Evolutionary conservation across 1,140 invertebrate genomes (phyloP), one percentile per base, ranked within the genome.

Genomic region (Microplitis mediator): DNA sequence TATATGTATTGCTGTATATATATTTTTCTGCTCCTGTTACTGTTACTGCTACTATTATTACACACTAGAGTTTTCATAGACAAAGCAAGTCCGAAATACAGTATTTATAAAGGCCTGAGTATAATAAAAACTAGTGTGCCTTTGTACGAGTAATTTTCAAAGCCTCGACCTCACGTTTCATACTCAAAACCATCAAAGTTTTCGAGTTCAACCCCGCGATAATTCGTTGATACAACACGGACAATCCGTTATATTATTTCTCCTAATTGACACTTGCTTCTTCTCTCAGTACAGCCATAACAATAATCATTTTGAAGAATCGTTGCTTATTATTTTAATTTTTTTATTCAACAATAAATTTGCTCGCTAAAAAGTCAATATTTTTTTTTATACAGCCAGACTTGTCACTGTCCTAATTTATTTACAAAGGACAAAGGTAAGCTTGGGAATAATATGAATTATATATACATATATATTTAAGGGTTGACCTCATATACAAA

Each of bases 161-260:
- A 54, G 65, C 8, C 13, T 51, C 9, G 65, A 67, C 65, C 65
- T 67, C 11, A 9, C 50, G 3, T 9, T 9, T 45, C 6, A 45
- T 45, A 5, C 62, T 39, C 58, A 6, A 56, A 64, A 51, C 36
- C 58, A 72, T n/a, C 11, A 13, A 62, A 39, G 63, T 65, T 23
- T 65, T 23, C 23, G 23, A 13, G 63, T n/a, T 9, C 39, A 9
- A 72, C 64, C 34, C 52, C 51, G 64, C 16, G 73, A 74, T 74
- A 74, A 74, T 71, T 71, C 64, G 64, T 74, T 71, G 73, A 68
- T 71, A 71, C 69, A 60, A 70, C 67, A 61, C 54, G 39, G 39
- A 62, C 32, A n/a, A 32, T 51, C 73, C 73, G 73, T 56, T 74
- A 74, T 74, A 64, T 74, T 45, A 45, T 45, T 45, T 45, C 71